These are phyloP conservation scores for Drosophila tristis DNA, from an alignment of 1,140 invertebrate species.

Conservation along the genomic window DNA sequence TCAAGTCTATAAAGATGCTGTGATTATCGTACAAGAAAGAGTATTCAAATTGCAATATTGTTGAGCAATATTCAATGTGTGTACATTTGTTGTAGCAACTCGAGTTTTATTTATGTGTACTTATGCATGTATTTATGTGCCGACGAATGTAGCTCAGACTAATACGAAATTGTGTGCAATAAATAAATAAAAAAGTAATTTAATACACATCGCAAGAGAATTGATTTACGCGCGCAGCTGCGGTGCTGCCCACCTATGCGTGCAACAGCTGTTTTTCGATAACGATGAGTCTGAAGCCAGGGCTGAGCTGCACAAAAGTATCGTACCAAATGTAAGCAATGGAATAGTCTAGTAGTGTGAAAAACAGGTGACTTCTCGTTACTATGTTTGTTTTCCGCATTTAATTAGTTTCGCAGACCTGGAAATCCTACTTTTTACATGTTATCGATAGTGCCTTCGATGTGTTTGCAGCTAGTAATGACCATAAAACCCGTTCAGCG, in stretches of 20 bases:
- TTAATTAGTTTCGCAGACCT: too few relatives aligned
- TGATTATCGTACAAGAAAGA: conserved; percentile 68
- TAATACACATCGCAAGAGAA: conserved; percentile 28
- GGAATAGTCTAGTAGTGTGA: too few relatives aligned
- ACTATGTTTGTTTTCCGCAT: too few relatives aligned
- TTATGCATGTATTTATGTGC: conserved; percentile 43
- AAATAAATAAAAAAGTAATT: conserved; percentile 61
- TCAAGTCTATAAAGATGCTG: conserved; percentile 79
- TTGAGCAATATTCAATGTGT: conserved; percentile 55
- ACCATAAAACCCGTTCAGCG: too few relatives aligned
- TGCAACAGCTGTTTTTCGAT: background rate
- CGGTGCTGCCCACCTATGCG: background rate
- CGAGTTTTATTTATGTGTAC: conserved; percentile 65
- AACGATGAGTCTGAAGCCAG: conserved; percentile 1
- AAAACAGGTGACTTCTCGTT: too few relatives aligned
- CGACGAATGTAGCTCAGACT: conserved; percentile 30
- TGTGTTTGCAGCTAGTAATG: too few relatives aligned
- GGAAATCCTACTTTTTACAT: too few relatives aligned
- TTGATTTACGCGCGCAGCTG: background rate
- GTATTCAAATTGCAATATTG: conserved; percentile 43
- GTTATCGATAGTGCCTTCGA: background rate
- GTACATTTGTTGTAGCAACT: conserved; percentile 44
- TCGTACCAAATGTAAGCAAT: too few relatives aligned
- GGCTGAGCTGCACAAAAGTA: too few relatives aligned
- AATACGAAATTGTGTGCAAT: conserved; percentile 54